Conservation (phyloP, 2,888 invertebrate species). For the Griposia aprilina region DNA sequence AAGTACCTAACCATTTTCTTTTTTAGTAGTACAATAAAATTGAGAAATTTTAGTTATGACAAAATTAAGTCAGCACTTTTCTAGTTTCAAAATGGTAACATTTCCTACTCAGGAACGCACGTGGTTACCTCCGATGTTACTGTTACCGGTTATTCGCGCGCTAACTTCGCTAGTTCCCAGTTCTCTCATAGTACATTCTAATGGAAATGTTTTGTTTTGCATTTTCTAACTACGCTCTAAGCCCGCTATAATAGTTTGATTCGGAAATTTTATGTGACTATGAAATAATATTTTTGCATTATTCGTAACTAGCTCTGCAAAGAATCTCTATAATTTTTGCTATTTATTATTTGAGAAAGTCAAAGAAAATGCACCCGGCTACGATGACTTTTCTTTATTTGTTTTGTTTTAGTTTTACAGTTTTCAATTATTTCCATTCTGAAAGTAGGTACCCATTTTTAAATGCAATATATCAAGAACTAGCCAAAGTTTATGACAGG, state of each 20-base stretch:
- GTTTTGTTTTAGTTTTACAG: not conserved
- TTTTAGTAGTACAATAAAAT: no score
- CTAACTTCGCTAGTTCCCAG: slow-evolving; percentile 52
- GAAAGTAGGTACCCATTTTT: not conserved
- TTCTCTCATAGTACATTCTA: slow-evolving; percentile 64
- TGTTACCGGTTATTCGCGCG: slow-evolving; percentile 29
- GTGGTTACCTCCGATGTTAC: slow-evolving; percentile 40
- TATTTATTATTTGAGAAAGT: slow-evolving; percentile 33
- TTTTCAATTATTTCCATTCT: not conserved
- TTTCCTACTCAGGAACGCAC: slow-evolving; percentile 20
- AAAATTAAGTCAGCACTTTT: no score
- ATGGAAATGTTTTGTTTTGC: slow-evolving; percentile 73
- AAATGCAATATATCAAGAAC: not conserved
- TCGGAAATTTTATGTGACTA: slow-evolving; percentile 20
- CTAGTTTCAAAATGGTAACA: not conserved
- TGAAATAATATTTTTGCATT: slow-evolving; percentile 37
- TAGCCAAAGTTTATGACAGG: not conserved
- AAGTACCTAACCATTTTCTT: no score
- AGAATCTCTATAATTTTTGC: slow-evolving; percentile 29
- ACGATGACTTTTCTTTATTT: not conserved
- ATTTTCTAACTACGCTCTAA: slow-evolving; percentile 55
- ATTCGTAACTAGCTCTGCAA: slow-evolving; percentile 25
- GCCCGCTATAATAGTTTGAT: slow-evolving; percentile 26
- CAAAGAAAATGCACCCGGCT: slow-evolving; percentile 16
- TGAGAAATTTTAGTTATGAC: no score